These are phyloP conservation scores for Thecophora atra DNA, from an alignment of 2,888 invertebrate species.

Conservation along the genomic window DNA sequence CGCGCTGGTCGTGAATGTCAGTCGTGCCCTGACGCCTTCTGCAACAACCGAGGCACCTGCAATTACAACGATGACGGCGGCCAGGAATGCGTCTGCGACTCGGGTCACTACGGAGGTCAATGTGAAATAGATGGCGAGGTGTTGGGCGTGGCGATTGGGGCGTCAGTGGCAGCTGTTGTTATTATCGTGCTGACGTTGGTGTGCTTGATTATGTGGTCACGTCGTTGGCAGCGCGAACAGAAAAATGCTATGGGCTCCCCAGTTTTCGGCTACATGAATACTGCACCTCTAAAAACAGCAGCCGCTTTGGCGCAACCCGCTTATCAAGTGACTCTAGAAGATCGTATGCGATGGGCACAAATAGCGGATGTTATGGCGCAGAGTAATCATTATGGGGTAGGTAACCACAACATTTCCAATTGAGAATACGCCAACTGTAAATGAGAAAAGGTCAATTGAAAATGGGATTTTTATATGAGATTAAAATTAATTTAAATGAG, in stretches of 20 bases:
- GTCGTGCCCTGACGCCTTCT: constrained; percentile 79
- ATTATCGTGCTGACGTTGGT: constrained; percentile 88
- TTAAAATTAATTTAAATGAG: too few species aligned
- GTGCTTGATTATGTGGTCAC: constrained; percentile 91
- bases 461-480: too few species aligned
- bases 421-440: too few species aligned
- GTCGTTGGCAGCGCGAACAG: constrained; percentile 89
- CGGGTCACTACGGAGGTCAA: constrained; percentile 83
- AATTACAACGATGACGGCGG: constrained; percentile 74
- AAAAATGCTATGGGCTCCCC: constrained; percentile 83
- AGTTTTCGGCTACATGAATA: constrained; percentile 87
- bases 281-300: constrained; percentile 75
- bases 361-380: constrained; percentile 89
- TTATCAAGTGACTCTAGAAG: constrained; percentile 80
- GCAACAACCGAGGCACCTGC: constrained; percentile 87
- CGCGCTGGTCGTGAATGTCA: constrained; percentile 80
- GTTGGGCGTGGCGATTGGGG: constrained; percentile 88
- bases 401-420: too few species aligned
- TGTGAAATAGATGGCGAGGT: constrained; percentile 94
- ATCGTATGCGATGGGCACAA: constrained; percentile 87
- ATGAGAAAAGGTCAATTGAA: too few species aligned
- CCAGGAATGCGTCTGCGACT: constrained; percentile 74
- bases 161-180: constrained; percentile 86
- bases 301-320: constrained; percentile 75
- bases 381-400: constrained; percentile 85